Conservation (phyloP, 2,797 vertebrate genomes). For the Sparus aurata region DNA sequence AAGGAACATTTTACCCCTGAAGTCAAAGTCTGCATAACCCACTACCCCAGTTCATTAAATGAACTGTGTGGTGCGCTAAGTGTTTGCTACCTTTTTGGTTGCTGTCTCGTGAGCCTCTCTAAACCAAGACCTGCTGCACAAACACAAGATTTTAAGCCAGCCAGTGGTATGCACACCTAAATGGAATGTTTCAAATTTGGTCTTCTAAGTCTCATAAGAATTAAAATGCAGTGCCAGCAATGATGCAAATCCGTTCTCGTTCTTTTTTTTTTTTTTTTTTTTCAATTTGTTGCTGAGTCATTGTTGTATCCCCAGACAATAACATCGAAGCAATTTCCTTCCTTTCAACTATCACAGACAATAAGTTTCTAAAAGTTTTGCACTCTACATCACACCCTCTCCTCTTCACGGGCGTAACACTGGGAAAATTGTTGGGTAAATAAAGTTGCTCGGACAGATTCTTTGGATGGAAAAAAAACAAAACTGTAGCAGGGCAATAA, state of each 20-base stretch:
- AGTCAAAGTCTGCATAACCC: conserved; percentile 62
- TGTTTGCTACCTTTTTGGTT: conserved; percentile 32
- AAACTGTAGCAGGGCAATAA: conserved; percentile 13
- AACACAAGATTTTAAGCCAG: background rate
- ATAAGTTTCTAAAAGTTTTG: conserved; percentile 13
- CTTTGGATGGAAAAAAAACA: conserved; percentile 25
- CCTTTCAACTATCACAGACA: conserved; percentile 12
- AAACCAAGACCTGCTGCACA: background rate
- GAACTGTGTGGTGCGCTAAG: conserved; percentile 22
- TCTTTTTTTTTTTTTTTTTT: background rate
- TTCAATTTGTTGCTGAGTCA: conserved; percentile 12
- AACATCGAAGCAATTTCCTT: background rate
- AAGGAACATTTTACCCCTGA: conserved; percentile 43
- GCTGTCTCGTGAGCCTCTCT: conserved; percentile 17
- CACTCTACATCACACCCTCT: conserved; percentile 1
- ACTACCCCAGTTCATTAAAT: conserved; percentile 61
- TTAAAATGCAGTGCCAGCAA: conserved; percentile 20
- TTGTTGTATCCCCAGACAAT: background rate
- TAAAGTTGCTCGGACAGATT: conserved; percentile 31
- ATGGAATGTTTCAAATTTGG: conserved; percentile 9
- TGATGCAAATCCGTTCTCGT: conserved; percentile 15
- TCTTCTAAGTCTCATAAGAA: conserved; percentile 8
- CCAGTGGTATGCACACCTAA: background rate
- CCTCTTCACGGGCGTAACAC: background rate
- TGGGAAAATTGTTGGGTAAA: conserved; percentile 17